These are phyloP conservation scores for human (Homo sapiens) DNA, from an alignment of 2,113 vertebrate species.

Conservation along the genomic window GRCh38 chr9:70508501-70509000, in stretches of 20 bases:
- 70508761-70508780: neutral
- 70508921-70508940: no score
- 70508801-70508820: neutral
- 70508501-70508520: no score
- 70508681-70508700: neutral
- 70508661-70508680: neutral
- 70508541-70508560: neutral
- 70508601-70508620: no score
- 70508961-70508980: no score
- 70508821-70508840: neutral
- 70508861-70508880: neutral
- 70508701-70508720: neutral
- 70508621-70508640: neutral
- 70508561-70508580: constrained; percentile 4
- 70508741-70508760: neutral
- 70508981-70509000: no score
- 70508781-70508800: neutral
- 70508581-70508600: neutral
- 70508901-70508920: no score
- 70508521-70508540: no score
- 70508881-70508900: neutral
- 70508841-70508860: neutral
- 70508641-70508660: neutral
- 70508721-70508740: neutral
- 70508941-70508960: no score